A percentile compares a stretch with the other conserved stretches of the same genome.
Conservation (phyloP, 2,888 invertebrate genomes). For the Sinopyrophorus schimmeli region DNA sequence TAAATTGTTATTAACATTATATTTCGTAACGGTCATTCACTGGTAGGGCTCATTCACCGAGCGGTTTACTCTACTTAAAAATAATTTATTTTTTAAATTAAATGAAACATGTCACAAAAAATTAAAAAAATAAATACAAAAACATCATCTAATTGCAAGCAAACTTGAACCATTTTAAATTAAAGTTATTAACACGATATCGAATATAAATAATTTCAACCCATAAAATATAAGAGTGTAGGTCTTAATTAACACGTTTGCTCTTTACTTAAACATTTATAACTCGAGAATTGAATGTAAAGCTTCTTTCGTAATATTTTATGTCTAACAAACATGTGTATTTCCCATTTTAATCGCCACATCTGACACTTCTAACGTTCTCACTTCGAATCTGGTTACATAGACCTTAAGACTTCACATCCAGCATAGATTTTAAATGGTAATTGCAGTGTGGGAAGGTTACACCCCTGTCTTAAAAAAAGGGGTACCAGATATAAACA, state of each 20-base stretch:
- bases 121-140: too few relatives aligned
- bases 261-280: constrained; percentile 43
- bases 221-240: constrained; percentile 37
- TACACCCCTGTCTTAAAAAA: constrained; percentile 40
- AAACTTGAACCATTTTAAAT: too few relatives aligned
- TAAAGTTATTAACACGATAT: constrained; percentile 15
- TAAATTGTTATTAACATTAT: too few relatives aligned
- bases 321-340: constrained; percentile 47
- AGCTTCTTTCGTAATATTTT: constrained; percentile 45
- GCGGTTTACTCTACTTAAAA: too few relatives aligned
- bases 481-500: constrained; percentile 26
- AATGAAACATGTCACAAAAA: too few relatives aligned
- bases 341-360: constrained; percentile 46
- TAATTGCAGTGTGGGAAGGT: constrained; percentile 45
- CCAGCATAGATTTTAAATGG: constrained; percentile 43
- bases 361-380: constrained; percentile 43
- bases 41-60: too few relatives aligned
- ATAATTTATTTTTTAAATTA: too few relatives aligned
- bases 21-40: too few relatives aligned
- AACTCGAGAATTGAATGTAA: constrained; percentile 46
- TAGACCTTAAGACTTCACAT: constrained; percentile 43
- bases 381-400: constrained; percentile 36
- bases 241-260: constrained; percentile 49
- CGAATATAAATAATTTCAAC: constrained; percentile 23
- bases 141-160: too few relatives aligned